phyloP scores from a whole-genome alignment of 2,797 vertebrate genomes.

The Pseudotriccus pelzelni region DNA sequence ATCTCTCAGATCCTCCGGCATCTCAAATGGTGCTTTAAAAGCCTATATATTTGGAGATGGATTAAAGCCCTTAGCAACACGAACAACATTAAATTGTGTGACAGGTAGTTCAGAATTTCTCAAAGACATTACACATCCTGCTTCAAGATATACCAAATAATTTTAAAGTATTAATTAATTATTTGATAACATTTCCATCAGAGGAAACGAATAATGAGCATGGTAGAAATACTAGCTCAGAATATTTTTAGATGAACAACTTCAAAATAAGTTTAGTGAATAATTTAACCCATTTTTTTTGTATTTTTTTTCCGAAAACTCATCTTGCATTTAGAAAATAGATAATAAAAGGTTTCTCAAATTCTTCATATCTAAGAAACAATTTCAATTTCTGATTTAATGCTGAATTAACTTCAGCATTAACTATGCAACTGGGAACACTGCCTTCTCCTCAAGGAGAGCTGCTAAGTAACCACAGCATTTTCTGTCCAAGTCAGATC shows the following conservation, averaged over 20 bases:
- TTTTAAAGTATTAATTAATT: neutral
- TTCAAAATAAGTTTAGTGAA: neutral
- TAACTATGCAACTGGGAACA: neutral
- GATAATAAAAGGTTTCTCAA: neutral
- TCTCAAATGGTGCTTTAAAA: neutral
- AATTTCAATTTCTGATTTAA: conserved; percentile 16
- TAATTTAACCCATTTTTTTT: neutral
- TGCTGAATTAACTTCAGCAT: conserved; percentile 20
- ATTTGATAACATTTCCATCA: neutral
- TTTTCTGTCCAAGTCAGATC: neutral
- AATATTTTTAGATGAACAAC: neutral
- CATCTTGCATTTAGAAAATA: neutral
- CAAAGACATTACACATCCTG: neutral
- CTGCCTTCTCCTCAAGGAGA: neutral
- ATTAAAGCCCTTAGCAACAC: neutral
- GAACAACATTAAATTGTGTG: neutral
- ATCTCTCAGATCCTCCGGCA: neutral
- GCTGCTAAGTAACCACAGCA: conserved; percentile 28
- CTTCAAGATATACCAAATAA: neutral
- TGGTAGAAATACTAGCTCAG: neutral
- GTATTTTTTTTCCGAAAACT: neutral
- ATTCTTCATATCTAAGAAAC: neutral
- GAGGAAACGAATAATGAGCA: neutral
- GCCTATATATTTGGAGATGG: neutral
- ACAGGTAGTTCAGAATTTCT: neutral